A percentile compares a stretch with the other conserved stretches of the same genome.
Evolutionary conservation across 2,888 invertebrate genomes (phyloP).

Genomic region (Actias luna): DNA sequence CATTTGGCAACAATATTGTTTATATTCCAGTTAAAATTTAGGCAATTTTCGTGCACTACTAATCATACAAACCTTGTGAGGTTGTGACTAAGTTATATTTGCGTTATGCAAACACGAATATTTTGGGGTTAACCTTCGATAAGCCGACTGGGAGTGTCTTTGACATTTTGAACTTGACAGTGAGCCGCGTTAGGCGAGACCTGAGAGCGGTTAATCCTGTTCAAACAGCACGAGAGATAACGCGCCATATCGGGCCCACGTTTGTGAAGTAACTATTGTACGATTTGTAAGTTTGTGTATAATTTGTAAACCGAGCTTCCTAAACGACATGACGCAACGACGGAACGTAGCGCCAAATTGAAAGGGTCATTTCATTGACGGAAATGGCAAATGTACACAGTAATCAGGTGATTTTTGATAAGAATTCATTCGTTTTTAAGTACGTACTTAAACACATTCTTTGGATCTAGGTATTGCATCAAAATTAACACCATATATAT

Average conservation of each 20-base stretch:
- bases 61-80: neutral
- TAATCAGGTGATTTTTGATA: neutral
- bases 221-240: slow-evolving; percentile 62
- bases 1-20: no score
- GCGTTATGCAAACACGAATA: slow-evolving; percentile 26
- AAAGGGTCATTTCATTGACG: slow-evolving; percentile 33
- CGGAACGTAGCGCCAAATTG: slow-evolving; percentile 16
- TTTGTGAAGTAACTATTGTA: slow-evolving; percentile 38
- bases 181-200: slow-evolving; percentile 47
- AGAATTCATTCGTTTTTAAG: neutral
- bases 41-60: neutral
- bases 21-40: neutral
- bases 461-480: neutral
- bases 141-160: slow-evolving; percentile 43
- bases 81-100: slow-evolving; percentile 11
- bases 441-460: neutral
- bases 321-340: neutral
- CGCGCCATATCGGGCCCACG: slow-evolving; percentile 40
- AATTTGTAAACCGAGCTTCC: slow-evolving; percentile 11
- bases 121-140: slow-evolving; percentile 38
- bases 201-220: slow-evolving; percentile 51
- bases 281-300: slow-evolving; percentile 20
- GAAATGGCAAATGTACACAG: slow-evolving; percentile 16
- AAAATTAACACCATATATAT: neutral
- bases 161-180: slow-evolving; percentile 78